Base-by-base conservation (phyloP, 2,113 vertebrate species). In the Cercocebus atys region DNA sequence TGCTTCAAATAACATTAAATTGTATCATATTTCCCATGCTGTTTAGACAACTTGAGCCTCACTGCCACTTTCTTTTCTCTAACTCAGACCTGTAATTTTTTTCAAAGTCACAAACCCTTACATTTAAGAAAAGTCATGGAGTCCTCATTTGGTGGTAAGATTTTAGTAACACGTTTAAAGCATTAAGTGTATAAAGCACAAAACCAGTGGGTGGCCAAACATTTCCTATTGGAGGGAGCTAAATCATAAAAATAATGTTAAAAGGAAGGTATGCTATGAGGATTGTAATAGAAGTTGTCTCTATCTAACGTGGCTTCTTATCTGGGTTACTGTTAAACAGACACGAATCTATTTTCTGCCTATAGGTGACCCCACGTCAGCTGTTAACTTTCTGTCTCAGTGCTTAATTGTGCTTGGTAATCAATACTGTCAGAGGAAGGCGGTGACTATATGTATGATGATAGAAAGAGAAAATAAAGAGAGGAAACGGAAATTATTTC, bases 1-100 rank as follows among this genome's bases (percentile, higher is more conserved):
- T 79, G 76, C 68, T 96, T 97, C 45, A 66, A 66, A 90, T 95
- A 86, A 35, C 20, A 82, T 90, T 50, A 23, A 76, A 83, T 64
- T 70, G 38, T 35, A 22, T 88, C 13, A 52, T 68, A 59, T 84
- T 81, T 93, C 68, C 73, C 30, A 12, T 59, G 52, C 90, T 86
- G 38, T 91, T 81, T 81, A 89, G 61, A 43, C 32, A 81, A 52
- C 40, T 68, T 64, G 70, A 68, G 38, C 0, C 22, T 38, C 68
- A 18, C n/a, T 52, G 66, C n/a, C 25, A 35, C 23, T 94, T 92
- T 90, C 57, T 92, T 61, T 83, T 76, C 75, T 85, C 30, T 86
- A 82, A 72, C 50, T 68, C 72, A 85, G 43, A 83, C 47, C n/a
- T 57, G 72, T 76, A 43, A 47, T 94, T 83, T 66, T 90, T 94